These are phyloP conservation scores for Xiphorhynchus erythropygius DNA, from an alignment of 2,797 vertebrate species.

Conservation along the genomic window DNA sequence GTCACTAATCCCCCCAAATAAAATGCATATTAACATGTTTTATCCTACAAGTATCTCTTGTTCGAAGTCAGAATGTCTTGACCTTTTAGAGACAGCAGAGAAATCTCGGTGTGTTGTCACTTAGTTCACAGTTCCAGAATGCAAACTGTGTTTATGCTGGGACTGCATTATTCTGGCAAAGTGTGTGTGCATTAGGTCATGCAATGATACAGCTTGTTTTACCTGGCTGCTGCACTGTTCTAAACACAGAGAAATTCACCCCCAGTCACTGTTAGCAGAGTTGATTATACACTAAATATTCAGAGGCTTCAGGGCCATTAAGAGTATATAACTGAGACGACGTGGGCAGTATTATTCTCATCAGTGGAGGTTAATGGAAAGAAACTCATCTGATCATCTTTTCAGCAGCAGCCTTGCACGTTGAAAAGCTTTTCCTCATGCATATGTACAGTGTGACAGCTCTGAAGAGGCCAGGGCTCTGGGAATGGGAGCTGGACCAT, in stretches of 20 bases:
- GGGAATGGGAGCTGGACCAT: background rate
- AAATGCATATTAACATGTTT: background rate
- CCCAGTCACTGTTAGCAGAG: background rate
- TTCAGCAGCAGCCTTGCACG: background rate
- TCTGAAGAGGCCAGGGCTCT: background rate
- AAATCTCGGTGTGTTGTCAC: background rate
- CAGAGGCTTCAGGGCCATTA: conserved; percentile 13
- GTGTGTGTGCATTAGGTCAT: background rate
- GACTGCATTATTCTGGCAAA: background rate
- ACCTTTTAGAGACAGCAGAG: background rate
- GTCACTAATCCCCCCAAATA: background rate
- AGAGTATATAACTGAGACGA: conserved; percentile 41
- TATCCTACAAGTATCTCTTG: background rate
- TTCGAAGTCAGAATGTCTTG: background rate
- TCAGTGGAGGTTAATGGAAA: conserved; percentile 61
- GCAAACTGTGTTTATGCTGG: background rate
- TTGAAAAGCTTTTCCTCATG: conserved; percentile 13
- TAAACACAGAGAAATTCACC: background rate
- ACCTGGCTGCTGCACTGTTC: background rate
- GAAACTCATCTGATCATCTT: conserved; percentile 52
- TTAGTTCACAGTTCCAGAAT: background rate
- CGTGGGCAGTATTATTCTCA: conserved; percentile 27
- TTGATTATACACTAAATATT: conserved; percentile 65
- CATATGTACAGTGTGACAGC: background rate
- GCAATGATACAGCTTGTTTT: background rate